Conservation (phyloP, 2,888 invertebrate genomes). For the Palloptera scutellata region DNA sequence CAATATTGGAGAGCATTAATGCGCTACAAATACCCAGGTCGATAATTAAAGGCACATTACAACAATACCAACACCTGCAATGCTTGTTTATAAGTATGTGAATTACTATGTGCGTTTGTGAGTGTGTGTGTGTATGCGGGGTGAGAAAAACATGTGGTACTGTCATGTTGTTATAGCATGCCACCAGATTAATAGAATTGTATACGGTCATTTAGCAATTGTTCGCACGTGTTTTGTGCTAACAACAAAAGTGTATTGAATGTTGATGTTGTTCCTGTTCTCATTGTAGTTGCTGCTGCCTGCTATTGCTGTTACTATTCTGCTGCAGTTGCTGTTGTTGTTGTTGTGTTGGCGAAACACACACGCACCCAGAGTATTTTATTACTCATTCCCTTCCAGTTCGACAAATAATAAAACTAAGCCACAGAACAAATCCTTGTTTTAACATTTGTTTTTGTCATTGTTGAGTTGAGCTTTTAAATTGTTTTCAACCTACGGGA, state of each 20-base stretch:
- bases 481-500: no score
- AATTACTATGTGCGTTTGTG: constrained; percentile 11
- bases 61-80: constrained; percentile 9
- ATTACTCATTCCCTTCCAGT: no score
- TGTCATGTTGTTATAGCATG: constrained; percentile 4
- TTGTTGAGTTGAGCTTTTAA: neutral
- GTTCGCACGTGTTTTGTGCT: constrained; percentile 32
- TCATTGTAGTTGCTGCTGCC: neutral
- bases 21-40: constrained; percentile 10
- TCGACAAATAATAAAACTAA: constrained; percentile 21
- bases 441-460: constrained; percentile 1
- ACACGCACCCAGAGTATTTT: no score
- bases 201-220: constrained; percentile 34
- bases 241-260: constrained; percentile 18
- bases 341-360: no score
- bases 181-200: constrained; percentile 19
- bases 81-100: neutral
- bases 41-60: constrained; percentile 30
- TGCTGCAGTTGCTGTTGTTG: neutral
- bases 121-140: constrained; percentile 27
- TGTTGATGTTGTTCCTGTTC: neutral
- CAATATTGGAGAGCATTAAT: neutral
- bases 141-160: neutral
- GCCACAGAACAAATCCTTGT: constrained; percentile 17
- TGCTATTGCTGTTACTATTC: neutral